These are phyloP conservation scores for Phalloptychus januarius DNA, from an alignment of 2,797 vertebrate genomes.

Conservation along the genomic window DNA sequence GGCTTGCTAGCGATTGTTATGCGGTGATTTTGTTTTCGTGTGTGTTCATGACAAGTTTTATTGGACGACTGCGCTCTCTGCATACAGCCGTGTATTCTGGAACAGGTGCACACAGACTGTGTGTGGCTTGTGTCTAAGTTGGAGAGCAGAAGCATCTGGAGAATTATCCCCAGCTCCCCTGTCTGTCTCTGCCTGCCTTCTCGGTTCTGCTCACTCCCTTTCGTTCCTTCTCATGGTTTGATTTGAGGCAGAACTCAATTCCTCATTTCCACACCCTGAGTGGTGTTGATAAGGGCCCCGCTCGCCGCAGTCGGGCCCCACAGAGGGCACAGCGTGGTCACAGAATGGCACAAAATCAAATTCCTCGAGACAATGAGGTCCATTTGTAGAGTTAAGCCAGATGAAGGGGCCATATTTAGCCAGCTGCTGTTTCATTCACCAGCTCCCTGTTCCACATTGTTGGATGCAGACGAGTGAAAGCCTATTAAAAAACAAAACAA, in stretches of 20 bases:
- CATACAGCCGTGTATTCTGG: conserved; percentile 12
- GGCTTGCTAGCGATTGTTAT: conserved; percentile 49
- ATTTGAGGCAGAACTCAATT: conserved; percentile 78
- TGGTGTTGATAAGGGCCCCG: conserved; percentile 78
- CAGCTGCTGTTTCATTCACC: conserved; percentile 54
- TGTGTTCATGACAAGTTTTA: conserved; percentile 16
- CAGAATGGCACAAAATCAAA: conserved; percentile 80
- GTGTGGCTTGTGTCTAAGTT: conserved; percentile 49
- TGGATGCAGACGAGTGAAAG: conserved; percentile 51
- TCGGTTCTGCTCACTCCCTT: conserved; percentile 18
- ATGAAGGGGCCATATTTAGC: conserved; percentile 80
- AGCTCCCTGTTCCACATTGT: conserved; percentile 60
- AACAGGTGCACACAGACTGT: conserved; percentile 36
- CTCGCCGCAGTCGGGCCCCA: conserved; percentile 66
- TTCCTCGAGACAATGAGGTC: conserved; percentile 84
- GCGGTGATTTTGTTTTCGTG: conserved; percentile 24
- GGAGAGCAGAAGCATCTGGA: conserved; percentile 52
- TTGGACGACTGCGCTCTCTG: conserved; percentile 14
- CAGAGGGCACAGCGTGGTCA: conserved; percentile 67
- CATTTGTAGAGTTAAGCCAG: conserved; percentile 80
- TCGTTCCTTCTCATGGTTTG: conserved; percentile 65
- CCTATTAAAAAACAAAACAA: conserved; percentile 37
- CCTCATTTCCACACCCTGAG: conserved; percentile 81
- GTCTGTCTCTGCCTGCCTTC: background rate
- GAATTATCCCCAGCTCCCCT: conserved; percentile 32